Evolutionary conservation across 2,888 invertebrate species (phyloP).

Genomic region (Epinotia ramella): DNA sequence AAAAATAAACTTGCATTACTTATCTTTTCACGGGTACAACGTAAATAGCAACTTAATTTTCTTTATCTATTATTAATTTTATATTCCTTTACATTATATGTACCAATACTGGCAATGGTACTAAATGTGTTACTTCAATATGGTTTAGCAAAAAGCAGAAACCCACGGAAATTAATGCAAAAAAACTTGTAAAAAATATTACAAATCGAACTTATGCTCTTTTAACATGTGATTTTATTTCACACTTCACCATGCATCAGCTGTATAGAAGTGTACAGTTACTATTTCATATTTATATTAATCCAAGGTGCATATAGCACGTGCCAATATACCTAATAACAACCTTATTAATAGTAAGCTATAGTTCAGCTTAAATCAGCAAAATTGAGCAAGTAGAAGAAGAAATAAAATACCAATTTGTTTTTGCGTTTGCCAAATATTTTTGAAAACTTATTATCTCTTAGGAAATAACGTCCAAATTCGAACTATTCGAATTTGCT

Average conservation of each 20-base stretch:
- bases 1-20: too few relatives aligned
- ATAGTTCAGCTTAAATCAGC: not conserved
- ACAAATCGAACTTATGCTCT: slow-evolving; percentile 9
- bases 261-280: slow-evolving; percentile 43
- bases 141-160: not conserved
- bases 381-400: not conserved
- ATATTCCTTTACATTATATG: not conserved
- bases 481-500: not conserved
- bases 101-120: too few relatives aligned
- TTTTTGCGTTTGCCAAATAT: not conserved
- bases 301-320: slow-evolving; percentile 43
- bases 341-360: not conserved
- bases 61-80: not conserved
- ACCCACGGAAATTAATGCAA: not conserved
- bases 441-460: not conserved
- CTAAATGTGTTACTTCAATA: too few relatives aligned
- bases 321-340: slow-evolving; percentile 25
- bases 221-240: slow-evolving; percentile 16
- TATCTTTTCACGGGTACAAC: too few relatives aligned
- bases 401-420: not conserved
- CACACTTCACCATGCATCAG: slow-evolving; percentile 36
- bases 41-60: not conserved
- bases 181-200: not conserved
- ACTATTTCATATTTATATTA: slow-evolving; percentile 47
- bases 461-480: not conserved